These are phyloP conservation scores for Eudyptes chrysolophus DNA, from an alignment of 2,113 vertebrate genomes.

Conservation along the genomic window DNA sequence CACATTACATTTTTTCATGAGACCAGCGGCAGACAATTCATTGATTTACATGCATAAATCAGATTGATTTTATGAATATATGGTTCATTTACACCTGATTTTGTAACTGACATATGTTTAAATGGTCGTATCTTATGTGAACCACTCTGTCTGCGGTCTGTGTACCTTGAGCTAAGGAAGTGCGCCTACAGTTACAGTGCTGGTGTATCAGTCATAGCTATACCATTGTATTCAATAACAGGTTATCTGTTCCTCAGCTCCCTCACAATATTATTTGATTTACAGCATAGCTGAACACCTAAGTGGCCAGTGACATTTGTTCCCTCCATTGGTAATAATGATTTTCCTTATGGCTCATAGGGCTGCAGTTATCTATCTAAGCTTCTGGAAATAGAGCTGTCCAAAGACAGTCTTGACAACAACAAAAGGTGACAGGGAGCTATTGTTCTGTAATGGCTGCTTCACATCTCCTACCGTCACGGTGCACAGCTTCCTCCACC, in stretches of 20 bases:
- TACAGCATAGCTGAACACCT: background rate
- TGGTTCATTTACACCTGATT: background rate
- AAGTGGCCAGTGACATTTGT: background rate
- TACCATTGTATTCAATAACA: background rate
- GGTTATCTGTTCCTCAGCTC: background rate
- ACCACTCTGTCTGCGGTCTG: background rate
- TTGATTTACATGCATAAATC: background rate
- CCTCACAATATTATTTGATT: background rate
- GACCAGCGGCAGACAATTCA: background rate
- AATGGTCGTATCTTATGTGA: background rate
- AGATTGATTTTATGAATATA: background rate
- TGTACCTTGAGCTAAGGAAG: background rate
- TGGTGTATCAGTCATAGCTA: background rate
- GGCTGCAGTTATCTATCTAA: background rate
- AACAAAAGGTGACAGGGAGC: background rate
- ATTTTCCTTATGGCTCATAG: background rate
- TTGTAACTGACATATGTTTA: constrained; percentile 67
- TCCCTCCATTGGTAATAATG: background rate
- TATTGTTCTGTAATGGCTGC: background rate
- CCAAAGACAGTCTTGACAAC: background rate
- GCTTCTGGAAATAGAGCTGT: background rate
- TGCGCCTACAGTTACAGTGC: background rate
- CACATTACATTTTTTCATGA: background rate
- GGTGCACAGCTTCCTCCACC: background rate
- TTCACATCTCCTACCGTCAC: background rate